A percentile compares a stretch with the other conserved stretches of the same genome.
phyloP scores from a whole-genome alignment of 2,888 invertebrate species.

The Dexiosoma caninum region DNA sequence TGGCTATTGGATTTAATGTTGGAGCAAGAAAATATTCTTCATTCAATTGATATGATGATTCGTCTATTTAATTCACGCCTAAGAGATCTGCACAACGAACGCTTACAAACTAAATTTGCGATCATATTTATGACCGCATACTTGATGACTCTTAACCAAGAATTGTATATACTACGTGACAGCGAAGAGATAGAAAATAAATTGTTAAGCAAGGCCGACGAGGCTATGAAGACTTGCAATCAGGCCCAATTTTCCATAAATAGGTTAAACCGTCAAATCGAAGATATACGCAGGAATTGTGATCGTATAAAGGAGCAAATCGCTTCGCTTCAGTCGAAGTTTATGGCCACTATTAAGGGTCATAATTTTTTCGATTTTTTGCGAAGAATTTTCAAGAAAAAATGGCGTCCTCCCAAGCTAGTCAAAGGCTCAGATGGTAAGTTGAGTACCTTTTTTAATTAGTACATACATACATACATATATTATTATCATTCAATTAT shows the following conservation, averaged over 20 bases:
- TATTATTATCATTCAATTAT: no score
- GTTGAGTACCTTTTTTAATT: background rate
- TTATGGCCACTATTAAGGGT: conserved; percentile 81
- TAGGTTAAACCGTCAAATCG: conserved; percentile 69
- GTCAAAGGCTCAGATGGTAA: conserved; percentile 79
- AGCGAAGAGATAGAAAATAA: conserved; percentile 85
- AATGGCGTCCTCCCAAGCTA: conserved; percentile 84
- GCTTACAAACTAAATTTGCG: conserved; percentile 81
- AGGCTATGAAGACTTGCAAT: conserved; percentile 79
- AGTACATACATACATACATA: no score
- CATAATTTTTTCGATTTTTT: conserved; percentile 89
- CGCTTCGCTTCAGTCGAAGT: conserved; percentile 79
- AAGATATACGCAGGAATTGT: conserved; percentile 69
- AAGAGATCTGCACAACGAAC: conserved; percentile 79
- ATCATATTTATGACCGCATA: conserved; percentile 82
- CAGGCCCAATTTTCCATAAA: conserved; percentile 75
- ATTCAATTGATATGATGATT: conserved; percentile 81
- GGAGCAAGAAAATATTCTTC: conserved; percentile 83
- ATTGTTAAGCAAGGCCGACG: conserved; percentile 81
- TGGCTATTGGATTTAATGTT: conserved; percentile 79
- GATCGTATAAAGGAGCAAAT: conserved; percentile 78
- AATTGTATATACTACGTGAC: conserved; percentile 85
- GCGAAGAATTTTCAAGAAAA: conserved; percentile 89
- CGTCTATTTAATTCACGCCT: conserved; percentile 83
- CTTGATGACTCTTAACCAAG: conserved; percentile 84